Percentiles rank a stretch among this genome's conserved stretches.
phyloP scores from a whole-genome alignment of 2,113 vertebrate genomes.

The Erinaceus europaeus region DNA sequence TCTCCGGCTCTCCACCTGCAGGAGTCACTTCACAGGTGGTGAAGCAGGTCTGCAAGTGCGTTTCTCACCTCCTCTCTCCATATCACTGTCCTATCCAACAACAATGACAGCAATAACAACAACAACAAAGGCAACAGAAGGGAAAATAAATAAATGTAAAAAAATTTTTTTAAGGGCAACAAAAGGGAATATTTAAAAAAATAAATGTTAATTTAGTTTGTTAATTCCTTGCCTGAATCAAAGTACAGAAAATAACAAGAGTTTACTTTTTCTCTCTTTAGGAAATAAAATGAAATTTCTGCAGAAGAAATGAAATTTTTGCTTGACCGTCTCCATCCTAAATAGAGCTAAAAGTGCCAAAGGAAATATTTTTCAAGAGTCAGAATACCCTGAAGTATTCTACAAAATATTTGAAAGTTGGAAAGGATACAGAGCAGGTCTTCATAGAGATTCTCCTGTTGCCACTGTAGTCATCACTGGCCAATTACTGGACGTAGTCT shows the following conservation, averaged over 20 bases:
- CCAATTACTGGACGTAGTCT: background rate
- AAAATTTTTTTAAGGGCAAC: too few species aligned
- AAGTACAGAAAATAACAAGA: slow-evolving; percentile 17
- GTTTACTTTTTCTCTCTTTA: slow-evolving; percentile 51
- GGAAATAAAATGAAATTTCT: slow-evolving; percentile 86
- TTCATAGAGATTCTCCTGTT: background rate
- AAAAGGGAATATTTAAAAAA: too few species aligned
- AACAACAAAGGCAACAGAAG: too few species aligned
- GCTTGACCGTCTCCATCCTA: slow-evolving; percentile 7
- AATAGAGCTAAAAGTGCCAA: slow-evolving; percentile 52
- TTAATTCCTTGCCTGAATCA: slow-evolving; percentile 3
- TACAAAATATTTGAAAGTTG: background rate
- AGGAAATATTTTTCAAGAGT: slow-evolving; percentile 39
- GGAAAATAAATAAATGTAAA: too few species aligned
- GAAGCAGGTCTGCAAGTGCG: too few species aligned
- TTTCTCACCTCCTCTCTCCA: too few species aligned
- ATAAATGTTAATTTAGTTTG: too few species aligned
- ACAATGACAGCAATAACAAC: too few species aligned
- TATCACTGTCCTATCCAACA: too few species aligned
- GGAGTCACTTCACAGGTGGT: too few species aligned
- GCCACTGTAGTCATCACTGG: slow-evolving; percentile 16
- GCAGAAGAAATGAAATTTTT: slow-evolving; percentile 80
- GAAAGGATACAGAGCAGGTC: background rate
- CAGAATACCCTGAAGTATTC: slow-evolving; percentile 8
- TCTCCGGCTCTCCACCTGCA: too few species aligned